Evolutionary conservation across 2,888 invertebrate species (phyloP), one percentile per base, ranked within the genome.

Genomic region (Oscheius sp.): DNA sequence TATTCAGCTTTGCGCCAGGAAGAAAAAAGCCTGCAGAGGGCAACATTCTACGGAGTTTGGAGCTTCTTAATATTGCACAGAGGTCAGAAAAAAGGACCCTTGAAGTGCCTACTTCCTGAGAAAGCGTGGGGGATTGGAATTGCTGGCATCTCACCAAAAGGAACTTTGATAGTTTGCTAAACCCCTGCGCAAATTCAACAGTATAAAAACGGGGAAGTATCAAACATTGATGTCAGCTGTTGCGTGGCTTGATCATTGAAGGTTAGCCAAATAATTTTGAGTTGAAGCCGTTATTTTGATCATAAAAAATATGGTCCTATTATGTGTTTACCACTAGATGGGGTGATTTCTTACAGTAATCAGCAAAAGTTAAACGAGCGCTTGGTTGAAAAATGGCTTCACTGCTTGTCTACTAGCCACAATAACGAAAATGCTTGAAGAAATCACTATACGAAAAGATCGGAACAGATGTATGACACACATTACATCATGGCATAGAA

Each of bases 201-300:
- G 41, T 43, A 7, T n/a, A 61, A 61, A 61, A 61, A 61, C 45
- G 61, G 41, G 58, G 43, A 61, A 61, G 61, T 61, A 61, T 61
- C 61, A 61, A 61, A 61, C 43, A 61, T 61, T 61, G 61, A 45
- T 61, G 61, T 61, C 61, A 61, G 61, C 61, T 61, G 61, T 61
- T 61, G 61, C 61, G 61, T 61, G 25, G 61, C 16, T 43, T 43
- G 61, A 41, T 61, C 61, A 61, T 41, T 41, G 18, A 61, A 61
- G 61, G 43, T 61, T 61, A 61, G 49, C 49, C 49, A 49, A 49
- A 49, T 21, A 49, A 13, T 13, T 18, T 18, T 49, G 6, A 49
- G 16, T 5, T 49, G 49, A 49, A 13, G 21, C 35, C 9, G 35
- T 35, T 35, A 35, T 35, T 35, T 35, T 35, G 35, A 35, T 35